These are phyloP conservation scores for Parazoanthus darwini DNA, from an alignment of 92 coral and sea anemone genomes.

Conservation along the genomic window DNA sequence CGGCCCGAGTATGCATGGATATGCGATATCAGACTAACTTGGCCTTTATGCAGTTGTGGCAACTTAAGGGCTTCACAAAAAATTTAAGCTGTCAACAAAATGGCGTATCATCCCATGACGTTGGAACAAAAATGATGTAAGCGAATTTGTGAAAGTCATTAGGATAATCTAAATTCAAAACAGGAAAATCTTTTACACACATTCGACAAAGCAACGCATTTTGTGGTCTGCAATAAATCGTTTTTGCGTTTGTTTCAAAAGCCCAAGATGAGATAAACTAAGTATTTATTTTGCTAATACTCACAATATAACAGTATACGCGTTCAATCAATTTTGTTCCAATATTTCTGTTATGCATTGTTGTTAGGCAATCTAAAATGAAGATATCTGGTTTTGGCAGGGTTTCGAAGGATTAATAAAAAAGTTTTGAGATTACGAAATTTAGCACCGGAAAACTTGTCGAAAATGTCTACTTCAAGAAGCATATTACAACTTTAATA, in stretches of 20 bases:
- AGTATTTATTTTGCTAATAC: constrained; percentile 35
- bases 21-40: not conserved
- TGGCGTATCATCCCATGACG: not conserved
- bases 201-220: constrained; percentile 14
- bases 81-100: constrained; percentile 22
- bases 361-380: constrained; percentile 22
- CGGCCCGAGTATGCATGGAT: not conserved
- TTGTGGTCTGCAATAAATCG: constrained; percentile 9
- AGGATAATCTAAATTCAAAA: constrained; percentile 8
- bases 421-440: constrained; percentile 5
- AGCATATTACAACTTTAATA: constrained; percentile 16
- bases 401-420: constrained; percentile 21
- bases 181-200: constrained; percentile 44
- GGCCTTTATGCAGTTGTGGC: constrained; percentile 8
- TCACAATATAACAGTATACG: constrained; percentile 28
- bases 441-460: constrained; percentile 7
- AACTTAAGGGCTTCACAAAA: not conserved
- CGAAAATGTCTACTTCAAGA: constrained; percentile 27
- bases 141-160: constrained; percentile 20
- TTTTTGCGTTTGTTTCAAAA: constrained; percentile 27
- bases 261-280: constrained; percentile 31
- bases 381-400: constrained; percentile 19
- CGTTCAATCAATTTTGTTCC: constrained; percentile 32
- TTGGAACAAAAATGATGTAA: constrained; percentile 15
- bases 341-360: constrained; percentile 35